Percentiles rank a stretch among this genome's conserved stretches.
phyloP scores from a whole-genome alignment of 2,113 vertebrate species.

The Kryptolebias marmoratus region DNA sequence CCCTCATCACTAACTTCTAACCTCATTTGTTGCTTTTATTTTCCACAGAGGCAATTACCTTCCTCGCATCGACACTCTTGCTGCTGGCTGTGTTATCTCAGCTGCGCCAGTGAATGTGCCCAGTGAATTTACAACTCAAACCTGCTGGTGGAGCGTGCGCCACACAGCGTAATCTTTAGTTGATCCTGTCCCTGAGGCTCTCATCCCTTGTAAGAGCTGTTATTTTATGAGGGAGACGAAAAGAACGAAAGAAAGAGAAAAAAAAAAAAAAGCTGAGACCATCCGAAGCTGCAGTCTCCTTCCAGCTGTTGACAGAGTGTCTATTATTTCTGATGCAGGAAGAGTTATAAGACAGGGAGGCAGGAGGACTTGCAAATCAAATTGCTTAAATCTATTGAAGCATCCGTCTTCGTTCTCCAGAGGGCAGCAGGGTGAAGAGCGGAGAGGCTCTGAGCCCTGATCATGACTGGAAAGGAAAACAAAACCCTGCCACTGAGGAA shows the following conservation, averaged over 20 bases:
- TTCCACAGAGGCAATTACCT: conserved; percentile 55
- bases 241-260: too few species aligned
- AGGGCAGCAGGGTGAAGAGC: conserved; percentile 47
- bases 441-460: conserved; percentile 40
- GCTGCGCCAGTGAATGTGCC: conserved; percentile 24
- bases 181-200: conserved; percentile 47
- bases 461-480: conserved; percentile 58
- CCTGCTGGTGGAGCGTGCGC: conserved; percentile 36
- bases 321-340: conserved; percentile 40
- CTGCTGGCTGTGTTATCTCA: conserved; percentile 47
- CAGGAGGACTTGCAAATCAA: conserved; percentile 63
- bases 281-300: conserved; percentile 32
- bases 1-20: conserved; percentile 66
- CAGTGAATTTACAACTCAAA: conserved; percentile 57
- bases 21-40: conserved; percentile 69
- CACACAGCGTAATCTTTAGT: conserved; percentile 42
- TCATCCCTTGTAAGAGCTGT: conserved; percentile 49
- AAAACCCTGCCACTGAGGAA: conserved; percentile 51
- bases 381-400: conserved; percentile 67
- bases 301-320: conserved; percentile 63
- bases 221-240: conserved; percentile 51
- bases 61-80: conserved; percentile 39
- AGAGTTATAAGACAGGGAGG: conserved; percentile 42
- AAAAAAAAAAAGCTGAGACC: conserved; percentile 24
- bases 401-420: conserved; percentile 71